A percentile compares a stretch with the other conserved stretches of the same genome.
Evolutionary conservation across 2,888 invertebrate genomes (phyloP).

Genomic region (Hyposoter dolosus): DNA sequence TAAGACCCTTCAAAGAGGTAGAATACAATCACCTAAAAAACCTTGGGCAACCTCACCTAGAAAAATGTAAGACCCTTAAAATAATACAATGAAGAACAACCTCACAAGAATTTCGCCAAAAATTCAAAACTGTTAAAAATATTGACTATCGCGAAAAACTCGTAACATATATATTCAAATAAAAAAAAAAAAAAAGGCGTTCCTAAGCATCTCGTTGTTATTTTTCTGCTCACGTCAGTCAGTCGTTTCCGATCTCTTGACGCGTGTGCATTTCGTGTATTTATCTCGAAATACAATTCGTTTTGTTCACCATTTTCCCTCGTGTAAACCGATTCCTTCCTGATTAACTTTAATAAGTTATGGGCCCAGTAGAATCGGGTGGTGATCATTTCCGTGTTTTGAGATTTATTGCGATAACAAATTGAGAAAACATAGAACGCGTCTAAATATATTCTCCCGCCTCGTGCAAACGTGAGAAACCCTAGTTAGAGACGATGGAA

Average conservation of each 20-base stretch:
- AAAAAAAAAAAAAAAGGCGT: neutral
- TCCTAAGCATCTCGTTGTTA: neutral
- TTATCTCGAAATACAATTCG: conserved; percentile 4
- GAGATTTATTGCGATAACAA: neutral
- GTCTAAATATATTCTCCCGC: conserved; percentile 41
- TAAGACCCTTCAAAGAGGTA: too few relatives aligned
- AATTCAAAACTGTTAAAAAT: too few relatives aligned
- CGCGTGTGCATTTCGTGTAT: neutral
- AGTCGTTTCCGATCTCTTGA: neutral
- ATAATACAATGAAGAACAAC: too few relatives aligned
- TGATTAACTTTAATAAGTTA: conserved; percentile 34
- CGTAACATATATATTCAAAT: neutral
- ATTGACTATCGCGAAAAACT: conserved; percentile 16
- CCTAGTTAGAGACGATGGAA: conserved; percentile 60
- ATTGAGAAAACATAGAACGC: conserved; percentile 13
- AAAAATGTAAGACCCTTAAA: too few relatives aligned
- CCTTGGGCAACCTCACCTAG: too few relatives aligned
- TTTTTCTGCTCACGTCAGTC: neutral
- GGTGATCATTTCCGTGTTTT: conserved; percentile 26
- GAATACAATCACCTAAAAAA: too few relatives aligned
- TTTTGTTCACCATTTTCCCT: conserved; percentile 23
- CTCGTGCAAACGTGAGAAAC: conserved; percentile 62
- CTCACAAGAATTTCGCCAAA: too few relatives aligned
- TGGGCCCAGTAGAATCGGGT: conserved; percentile 47
- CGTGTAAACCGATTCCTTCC: conserved; percentile 26